Evolutionary conservation across 2,797 vertebrate genomes (phyloP).

Genomic region (Loriculus beryllinus): DNA sequence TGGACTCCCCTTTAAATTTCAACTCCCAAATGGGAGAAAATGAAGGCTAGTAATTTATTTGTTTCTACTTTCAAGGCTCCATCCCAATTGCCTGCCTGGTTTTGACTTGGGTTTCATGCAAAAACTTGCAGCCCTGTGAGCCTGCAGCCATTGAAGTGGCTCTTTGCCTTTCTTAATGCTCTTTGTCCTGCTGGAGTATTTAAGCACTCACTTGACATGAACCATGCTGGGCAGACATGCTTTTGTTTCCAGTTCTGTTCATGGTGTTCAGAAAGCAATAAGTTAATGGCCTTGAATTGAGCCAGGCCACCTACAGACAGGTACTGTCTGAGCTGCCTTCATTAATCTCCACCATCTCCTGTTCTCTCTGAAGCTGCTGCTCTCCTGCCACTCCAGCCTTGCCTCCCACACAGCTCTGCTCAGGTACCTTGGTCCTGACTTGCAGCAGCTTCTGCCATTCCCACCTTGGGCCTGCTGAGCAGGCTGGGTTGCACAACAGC

Average conservation of each 20-base stretch:
- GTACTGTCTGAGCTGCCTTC: not conserved
- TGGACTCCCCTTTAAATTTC: conserved; percentile 1
- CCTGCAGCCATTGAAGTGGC: not conserved
- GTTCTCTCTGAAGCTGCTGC: not conserved
- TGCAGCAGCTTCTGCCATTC: conserved; percentile 21
- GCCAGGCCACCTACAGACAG: not conserved
- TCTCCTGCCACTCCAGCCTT: not conserved
- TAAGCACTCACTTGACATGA: not conserved
- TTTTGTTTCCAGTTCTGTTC: not conserved
- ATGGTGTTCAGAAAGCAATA: conserved; percentile 33
- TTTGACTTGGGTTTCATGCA: conserved; percentile 31
- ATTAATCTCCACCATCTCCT: not conserved
- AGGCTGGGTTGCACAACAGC: not conserved
- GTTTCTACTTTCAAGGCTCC: not conserved
- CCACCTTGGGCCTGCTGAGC: not conserved
- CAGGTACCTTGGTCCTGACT: not conserved
- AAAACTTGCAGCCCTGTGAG: not conserved
- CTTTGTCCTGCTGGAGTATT: not conserved
- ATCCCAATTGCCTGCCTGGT: not conserved
- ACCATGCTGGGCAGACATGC: not conserved
- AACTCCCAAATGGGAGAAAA: not conserved
- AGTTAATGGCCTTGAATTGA: conserved; percentile 26
- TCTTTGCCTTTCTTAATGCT: not conserved
- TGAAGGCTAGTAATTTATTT: conserved; percentile 7
- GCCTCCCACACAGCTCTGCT: not conserved